These are phyloP conservation scores for Neotragus moschatus DNA, from an alignment of 2,113 vertebrate species.

Conservation along the genomic window DNA sequence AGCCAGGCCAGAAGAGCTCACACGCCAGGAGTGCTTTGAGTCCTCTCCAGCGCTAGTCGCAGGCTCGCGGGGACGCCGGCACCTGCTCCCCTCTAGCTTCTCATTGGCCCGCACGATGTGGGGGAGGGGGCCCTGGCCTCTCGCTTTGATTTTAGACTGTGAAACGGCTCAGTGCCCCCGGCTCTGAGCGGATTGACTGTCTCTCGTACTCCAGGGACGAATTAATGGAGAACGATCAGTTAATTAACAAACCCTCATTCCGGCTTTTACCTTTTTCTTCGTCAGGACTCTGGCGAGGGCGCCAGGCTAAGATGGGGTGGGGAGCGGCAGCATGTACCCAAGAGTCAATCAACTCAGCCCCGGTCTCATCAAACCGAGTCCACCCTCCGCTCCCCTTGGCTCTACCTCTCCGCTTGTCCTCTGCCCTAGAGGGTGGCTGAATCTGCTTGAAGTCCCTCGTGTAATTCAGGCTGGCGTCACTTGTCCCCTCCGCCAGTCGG, in stretches of 20 bases:
- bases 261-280: constrained; percentile 76
- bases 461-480: neutral
- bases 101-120: constrained; percentile 35
- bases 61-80: neutral
- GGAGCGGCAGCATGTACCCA: neutral
- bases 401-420: neutral
- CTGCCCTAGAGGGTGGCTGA: neutral
- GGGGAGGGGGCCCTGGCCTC: constrained; percentile 34
- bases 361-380: neutral
- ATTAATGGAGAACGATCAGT: constrained; percentile 92
- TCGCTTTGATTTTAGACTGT: constrained; percentile 71
- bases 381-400: neutral
- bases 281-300: constrained; percentile 3
- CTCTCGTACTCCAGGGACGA: constrained; percentile 87
- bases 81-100: constrained; percentile 18
- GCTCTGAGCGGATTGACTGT: constrained; percentile 85
- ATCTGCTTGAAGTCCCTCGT: neutral
- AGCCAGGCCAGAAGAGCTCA: neutral
- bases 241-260: constrained; percentile 88
- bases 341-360: constrained; percentile 1
- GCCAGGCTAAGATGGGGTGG: neutral
- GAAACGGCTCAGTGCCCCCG: constrained; percentile 83
- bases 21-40: neutral
- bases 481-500: neutral
- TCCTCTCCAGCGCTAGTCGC: neutral